Conservation (phyloP, 2,888 invertebrate genomes). For the Aquatica leii region DNA sequence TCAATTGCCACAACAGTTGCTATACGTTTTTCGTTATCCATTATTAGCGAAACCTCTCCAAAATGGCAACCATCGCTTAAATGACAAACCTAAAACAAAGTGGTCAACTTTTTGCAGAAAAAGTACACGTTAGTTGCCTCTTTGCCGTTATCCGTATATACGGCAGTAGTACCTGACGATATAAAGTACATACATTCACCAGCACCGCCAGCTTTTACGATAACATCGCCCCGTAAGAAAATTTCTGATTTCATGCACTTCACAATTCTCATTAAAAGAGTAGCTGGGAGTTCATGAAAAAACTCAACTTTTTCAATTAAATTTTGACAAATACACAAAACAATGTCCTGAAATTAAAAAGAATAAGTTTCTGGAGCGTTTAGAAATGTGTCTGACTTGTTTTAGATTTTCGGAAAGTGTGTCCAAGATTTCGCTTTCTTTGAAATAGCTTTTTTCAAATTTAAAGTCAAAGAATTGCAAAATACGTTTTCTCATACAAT, state of each 20-base stretch:
- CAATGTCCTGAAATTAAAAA: constrained; percentile 62
- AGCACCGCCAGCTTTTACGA: constrained; percentile 65
- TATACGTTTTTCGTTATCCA: constrained; percentile 56
- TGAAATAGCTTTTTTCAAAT: constrained; percentile 57
- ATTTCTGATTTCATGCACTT: constrained; percentile 65
- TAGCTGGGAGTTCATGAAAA: constrained; percentile 63
- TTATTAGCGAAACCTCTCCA: constrained; percentile 61
- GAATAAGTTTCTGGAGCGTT: not conserved
- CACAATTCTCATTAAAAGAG: constrained; percentile 64
- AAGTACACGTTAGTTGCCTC: too few relatives aligned
- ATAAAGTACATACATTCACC: constrained; percentile 73
- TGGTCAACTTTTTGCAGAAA: too few relatives aligned
- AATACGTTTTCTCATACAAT: constrained; percentile 53
- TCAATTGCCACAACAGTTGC: constrained; percentile 60
- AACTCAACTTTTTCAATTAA: constrained; percentile 65
- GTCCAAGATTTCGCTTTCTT: constrained; percentile 56
- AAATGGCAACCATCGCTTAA: constrained; percentile 62
- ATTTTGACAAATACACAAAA: constrained; percentile 64
- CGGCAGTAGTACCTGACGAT: constrained; percentile 68
- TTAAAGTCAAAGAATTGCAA: constrained; percentile 57
- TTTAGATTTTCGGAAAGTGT: constrained; percentile 56
- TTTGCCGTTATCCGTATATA: constrained; percentile 67
- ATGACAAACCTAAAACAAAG: constrained; percentile 57
- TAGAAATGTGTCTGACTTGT: constrained; percentile 44
- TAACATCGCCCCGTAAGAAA: constrained; percentile 68